These are phyloP conservation scores for Pardalotus punctatus DNA, from an alignment of 2,113 vertebrate species.

Conservation along the genomic window DNA sequence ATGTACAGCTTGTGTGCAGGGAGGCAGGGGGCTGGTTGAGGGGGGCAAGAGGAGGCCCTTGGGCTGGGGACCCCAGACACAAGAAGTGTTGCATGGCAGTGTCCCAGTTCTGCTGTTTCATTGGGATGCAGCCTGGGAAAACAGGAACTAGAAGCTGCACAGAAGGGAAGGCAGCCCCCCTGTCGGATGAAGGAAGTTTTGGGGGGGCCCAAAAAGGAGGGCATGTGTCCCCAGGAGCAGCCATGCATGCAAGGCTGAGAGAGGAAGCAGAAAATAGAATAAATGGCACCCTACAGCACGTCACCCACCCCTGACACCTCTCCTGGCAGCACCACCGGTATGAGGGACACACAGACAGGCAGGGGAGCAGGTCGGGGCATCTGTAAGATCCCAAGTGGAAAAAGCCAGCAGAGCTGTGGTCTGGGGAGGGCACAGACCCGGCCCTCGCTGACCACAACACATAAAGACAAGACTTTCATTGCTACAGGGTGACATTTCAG, in stretches of 20 bases:
- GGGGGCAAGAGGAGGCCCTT: not conserved
- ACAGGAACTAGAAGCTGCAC: not conserved
- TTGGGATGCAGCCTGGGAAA: not conserved
- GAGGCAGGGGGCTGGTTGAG: not conserved
- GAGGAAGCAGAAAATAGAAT: not conserved
- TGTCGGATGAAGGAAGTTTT: not conserved
- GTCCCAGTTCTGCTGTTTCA: not conserved
- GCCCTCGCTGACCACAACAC: not conserved
- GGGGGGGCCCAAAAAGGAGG: accelerated
- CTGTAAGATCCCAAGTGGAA: not conserved
- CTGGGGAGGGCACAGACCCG: not conserved
- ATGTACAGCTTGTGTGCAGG: not conserved
- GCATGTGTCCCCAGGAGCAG: not conserved
- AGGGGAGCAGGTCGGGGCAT: not conserved
- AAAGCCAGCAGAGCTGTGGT: not conserved
- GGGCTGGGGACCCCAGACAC: not conserved
- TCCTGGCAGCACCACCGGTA: not conserved
- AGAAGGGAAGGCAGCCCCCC: not conserved
- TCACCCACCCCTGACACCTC: not conserved
- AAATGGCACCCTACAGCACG: not conserved
- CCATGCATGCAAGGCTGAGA: not conserved
- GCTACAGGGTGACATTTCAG: not conserved
- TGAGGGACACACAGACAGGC: accelerated
- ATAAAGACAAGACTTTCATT: not conserved
- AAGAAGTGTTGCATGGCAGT: not conserved